A percentile compares a stretch with the other conserved stretches of the same genome.
These are phyloP conservation scores for Phaedon cochleariae DNA, from an alignment of 2,888 invertebrate genomes.

Conservation along the genomic window DNA sequence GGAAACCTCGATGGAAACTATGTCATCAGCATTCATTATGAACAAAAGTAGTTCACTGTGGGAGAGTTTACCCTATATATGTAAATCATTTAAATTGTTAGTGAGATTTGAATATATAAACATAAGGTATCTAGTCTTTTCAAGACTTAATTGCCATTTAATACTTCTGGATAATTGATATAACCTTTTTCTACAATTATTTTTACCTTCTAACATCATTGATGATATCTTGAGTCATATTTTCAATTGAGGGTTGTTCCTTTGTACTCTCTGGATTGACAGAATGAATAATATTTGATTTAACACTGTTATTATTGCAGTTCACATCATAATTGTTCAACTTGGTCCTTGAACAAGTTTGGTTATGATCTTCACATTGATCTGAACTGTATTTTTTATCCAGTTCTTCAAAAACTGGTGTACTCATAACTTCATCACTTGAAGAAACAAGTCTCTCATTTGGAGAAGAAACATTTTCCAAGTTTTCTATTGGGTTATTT, in stretches of 20 bases:
- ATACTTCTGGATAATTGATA: too few species aligned
- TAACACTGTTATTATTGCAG: constrained; percentile 9
- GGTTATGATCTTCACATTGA: too few species aligned
- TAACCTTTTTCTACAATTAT: too few species aligned
- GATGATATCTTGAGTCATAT: constrained; percentile 69
- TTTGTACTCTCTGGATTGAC: not conserved
- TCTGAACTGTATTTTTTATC: not conserved
- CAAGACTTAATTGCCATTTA: too few species aligned
- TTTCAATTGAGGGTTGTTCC: constrained; percentile 53
- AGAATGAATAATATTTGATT: not conserved
- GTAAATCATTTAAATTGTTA: too few species aligned
- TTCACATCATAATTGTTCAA: not conserved
- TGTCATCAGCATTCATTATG: too few species aligned
- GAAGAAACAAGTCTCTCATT: constrained; percentile 52
- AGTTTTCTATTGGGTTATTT: constrained; percentile 42
- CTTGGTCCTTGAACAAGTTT: not conserved
- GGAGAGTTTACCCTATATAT: too few species aligned
- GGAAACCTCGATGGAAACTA: too few species aligned
- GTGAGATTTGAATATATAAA: too few species aligned
- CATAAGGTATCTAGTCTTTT: too few species aligned
- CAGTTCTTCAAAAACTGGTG: constrained; percentile 4
- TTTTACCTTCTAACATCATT: constrained; percentile 73
- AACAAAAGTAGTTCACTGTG: too few species aligned
- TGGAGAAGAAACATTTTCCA: constrained; percentile 43
- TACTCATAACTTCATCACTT: constrained; percentile 55